Base-by-base conservation (phyloP, 2,113 vertebrate genomes). In the Lamprologus callipterus region DNA sequence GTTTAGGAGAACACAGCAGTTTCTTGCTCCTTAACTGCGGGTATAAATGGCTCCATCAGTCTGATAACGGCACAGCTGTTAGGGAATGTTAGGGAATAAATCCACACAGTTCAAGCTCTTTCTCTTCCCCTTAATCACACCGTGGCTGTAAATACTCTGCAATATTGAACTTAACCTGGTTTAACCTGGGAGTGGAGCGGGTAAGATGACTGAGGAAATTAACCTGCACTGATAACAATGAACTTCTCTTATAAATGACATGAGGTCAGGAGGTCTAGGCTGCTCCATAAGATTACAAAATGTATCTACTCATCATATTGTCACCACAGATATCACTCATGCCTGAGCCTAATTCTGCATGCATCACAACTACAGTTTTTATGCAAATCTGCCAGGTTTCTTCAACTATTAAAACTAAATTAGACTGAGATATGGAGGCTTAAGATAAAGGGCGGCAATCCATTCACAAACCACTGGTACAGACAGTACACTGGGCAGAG, bases 381-480 rank as follows among this genome's bases (percentile, higher is more conserved):
- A 68, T 68, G 33, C 7, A 51, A 49, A 51, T 73, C 14, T 9
- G 28, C 35, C 3, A 55, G 5, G 5, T 9, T 28, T 11, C 19
- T 35, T 63, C 16, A 12, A 28, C 35, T 33, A 68, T 83, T 79
- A 83, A 81, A 42, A 26, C 5, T 51, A 40, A 60, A 73, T 23
- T 54, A 31, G 65, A 63, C 26, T 40, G 12, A 60, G 54, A 83
- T 78, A 75, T 57, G 47, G 16, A 19, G 23, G 78, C 47, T 70
- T 23, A 49, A 37, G 33, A 65, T 81, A 54, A 70, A 45, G 8
- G 80, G 80, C 9, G 4, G 49, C 13, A 65, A 82, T 9, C 21
- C 75, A 81, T 60, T 47, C 31, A 75, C 53, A 55, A 88, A 82
- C 85, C 80, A 75, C 53, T 16, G 23, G 65, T 12, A 87, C 60